These are phyloP conservation scores for Boulengeromyrus knoepffleri DNA, from an alignment of 2,113 vertebrate genomes.

Conservation along the genomic window DNA sequence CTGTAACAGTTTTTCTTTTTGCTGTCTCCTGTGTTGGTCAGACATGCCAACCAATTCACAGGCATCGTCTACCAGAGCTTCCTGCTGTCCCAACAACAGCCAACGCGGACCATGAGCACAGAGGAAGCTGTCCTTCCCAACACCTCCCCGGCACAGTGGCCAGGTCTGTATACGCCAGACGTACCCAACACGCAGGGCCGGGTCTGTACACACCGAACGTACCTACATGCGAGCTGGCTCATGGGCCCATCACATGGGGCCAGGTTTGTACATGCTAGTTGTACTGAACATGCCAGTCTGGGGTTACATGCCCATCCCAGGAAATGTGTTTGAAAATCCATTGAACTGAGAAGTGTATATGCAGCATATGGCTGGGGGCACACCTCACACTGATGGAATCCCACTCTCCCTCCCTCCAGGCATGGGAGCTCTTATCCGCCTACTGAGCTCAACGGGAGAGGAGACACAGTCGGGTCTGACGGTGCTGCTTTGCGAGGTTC, in stretches of 20 bases:
- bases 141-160: constrained; percentile 90
- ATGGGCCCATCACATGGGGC: neutral
- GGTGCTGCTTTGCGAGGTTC: constrained; percentile 87
- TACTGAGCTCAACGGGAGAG: constrained; percentile 81
- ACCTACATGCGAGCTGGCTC: neutral
- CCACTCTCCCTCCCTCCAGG: constrained; percentile 52
- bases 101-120: constrained; percentile 67
- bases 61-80: constrained; percentile 89
- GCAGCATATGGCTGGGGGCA: neutral
- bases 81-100: constrained; percentile 72
- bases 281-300: neutral
- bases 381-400: neutral
- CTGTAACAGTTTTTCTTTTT: neutral
- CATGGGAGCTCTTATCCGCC: constrained; percentile 66
- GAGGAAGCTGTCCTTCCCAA: constrained; percentile 83
- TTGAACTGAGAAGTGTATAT: neutral
- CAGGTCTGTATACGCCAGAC: constrained; percentile 63
- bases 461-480: constrained; percentile 84
- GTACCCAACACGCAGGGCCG: constrained; percentile 62
- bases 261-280: neutral
- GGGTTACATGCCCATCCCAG: neutral
- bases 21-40: constrained; percentile 42
- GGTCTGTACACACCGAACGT: constrained; percentile 57
- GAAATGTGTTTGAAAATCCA: neutral
- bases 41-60: constrained; percentile 88